Base-by-base conservation (phyloP, 1,140 invertebrate genomes). In the Euschistus heros region DNA sequence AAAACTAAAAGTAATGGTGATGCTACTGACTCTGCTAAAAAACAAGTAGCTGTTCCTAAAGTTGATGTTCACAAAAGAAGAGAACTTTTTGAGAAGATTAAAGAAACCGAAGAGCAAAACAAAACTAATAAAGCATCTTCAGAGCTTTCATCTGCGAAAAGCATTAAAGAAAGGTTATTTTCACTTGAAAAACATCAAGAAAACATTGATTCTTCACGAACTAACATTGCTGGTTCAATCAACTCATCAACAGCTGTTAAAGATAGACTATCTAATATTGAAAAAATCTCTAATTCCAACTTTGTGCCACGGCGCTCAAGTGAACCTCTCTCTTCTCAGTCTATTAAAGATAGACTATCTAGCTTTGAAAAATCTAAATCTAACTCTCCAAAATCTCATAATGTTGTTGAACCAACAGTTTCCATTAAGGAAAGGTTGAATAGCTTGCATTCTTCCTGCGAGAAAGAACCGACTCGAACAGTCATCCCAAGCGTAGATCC, bases 1-100 rank as follows among this genome's bases (percentile, higher is more conserved):
- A 67, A 66, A 62, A 62, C 20, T 18, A 64, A 33, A 14, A 4
- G 24, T 4, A 55, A 64, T 6, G 7, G 22, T 59, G 54, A 44
- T 18, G 33, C 37, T 15, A 54, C 57, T 20, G 66, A 69, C 17
- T 73, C 74, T 68, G 75, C 75, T 63, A 76, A 75, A 64, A 77
- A 76, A 64, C 82, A 80, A 66, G 82, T 83, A 68, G 77, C 79
- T 68, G 74, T 86, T 50, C 85, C 86, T 8, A 91, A 91, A 77
- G 85, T 92, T 7, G 85, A 92, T 72, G 86, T 93, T 67, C 80
- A 84, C 57, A 89, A 91, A 74, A 79, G 88, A 69, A 84, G 88
- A 68, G 87, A 90, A 73, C 82, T 92, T 52, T 92, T 92, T 70
- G 89, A 92, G 74, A 84, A 73, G 64, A 68, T 63, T 3, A 46